phyloP scores from a whole-genome alignment of 2,888 invertebrate genomes.

The Phortica magna region DNA sequence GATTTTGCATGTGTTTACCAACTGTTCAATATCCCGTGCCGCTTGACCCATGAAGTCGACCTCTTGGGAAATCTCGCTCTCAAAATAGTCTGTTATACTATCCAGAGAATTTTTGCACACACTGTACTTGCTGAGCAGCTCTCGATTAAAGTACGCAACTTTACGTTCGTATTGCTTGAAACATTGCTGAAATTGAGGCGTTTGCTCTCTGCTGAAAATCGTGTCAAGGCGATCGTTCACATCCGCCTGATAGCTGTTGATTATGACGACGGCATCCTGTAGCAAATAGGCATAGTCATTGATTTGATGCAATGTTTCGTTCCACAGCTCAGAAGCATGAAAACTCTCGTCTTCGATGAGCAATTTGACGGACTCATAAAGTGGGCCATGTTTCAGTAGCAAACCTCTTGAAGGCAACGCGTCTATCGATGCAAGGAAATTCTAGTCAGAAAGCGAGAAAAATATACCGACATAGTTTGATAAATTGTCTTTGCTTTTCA shows the following conservation, averaged over 20 bases:
- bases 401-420: conserved; percentile 16
- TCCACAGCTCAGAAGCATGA: conserved; percentile 47
- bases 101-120: conserved; percentile 48
- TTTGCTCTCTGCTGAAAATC: conserved; percentile 35
- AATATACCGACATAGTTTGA: no score
- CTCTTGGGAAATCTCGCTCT: conserved; percentile 46
- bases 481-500: no score
- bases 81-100: conserved; percentile 39
- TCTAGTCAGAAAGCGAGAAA: no score
- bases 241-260: conserved; percentile 38
- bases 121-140: conserved; percentile 46
- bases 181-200: conserved; percentile 43
- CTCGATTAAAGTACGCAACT: conserved; percentile 54
- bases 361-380: conserved; percentile 52
- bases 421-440: not conserved
- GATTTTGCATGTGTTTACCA: conserved; percentile 46
- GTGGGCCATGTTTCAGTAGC: conserved; percentile 52
- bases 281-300: conserved; percentile 31
- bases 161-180: conserved; percentile 51
- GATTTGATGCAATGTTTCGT: conserved; percentile 46
- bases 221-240: conserved; percentile 43
- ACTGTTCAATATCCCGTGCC: conserved; percentile 38
- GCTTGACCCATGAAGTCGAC: conserved; percentile 46
- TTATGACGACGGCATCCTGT: conserved; percentile 24
- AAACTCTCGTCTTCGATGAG: conserved; percentile 47